These are phyloP conservation scores for Miltochrista miniata DNA, from an alignment of 2,888 invertebrate genomes.

Conservation along the genomic window DNA sequence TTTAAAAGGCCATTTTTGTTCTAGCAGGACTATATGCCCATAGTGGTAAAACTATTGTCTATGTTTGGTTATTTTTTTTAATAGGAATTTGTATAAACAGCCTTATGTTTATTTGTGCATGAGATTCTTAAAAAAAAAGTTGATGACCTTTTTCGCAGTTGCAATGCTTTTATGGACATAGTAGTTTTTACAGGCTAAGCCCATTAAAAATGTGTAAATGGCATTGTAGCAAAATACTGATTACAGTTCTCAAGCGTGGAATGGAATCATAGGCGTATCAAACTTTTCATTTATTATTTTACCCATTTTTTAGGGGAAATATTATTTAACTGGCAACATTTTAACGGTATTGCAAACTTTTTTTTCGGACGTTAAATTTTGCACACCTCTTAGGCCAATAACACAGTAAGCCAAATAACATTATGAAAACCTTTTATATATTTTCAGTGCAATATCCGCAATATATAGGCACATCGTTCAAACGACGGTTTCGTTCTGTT, in stretches of 20 bases:
- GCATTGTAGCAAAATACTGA: slow-evolving; percentile 74
- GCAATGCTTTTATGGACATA: slow-evolving; percentile 28
- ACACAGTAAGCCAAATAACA: slow-evolving; percentile 35
- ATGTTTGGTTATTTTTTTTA: slow-evolving; percentile 2
- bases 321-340: slow-evolving; percentile 22
- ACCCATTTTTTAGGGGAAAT: slow-evolving; percentile 23
- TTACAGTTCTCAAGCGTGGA: slow-evolving; percentile 51
- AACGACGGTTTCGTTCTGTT: slow-evolving; percentile 75
- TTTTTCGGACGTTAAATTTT: slow-evolving; percentile 33
- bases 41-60: slow-evolving; percentile 26
- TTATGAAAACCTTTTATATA: slow-evolving; percentile 19
- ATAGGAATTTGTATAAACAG: slow-evolving; percentile 21
- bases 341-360: slow-evolving; percentile 23
- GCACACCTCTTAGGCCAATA: slow-evolving; percentile 39
- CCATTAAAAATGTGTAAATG: slow-evolving; percentile 57
- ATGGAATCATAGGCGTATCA: slow-evolving; percentile 73
- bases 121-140: slow-evolving; percentile 23
- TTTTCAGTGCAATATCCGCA: slow-evolving; percentile 32
- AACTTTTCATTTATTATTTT: slow-evolving; percentile 49
- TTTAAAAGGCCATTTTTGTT: slow-evolving; percentile 42
- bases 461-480: slow-evolving; percentile 62
- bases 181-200: no score
- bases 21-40: slow-evolving; percentile 50
- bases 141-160: background rate
- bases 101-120: slow-evolving; percentile 17